These are phyloP conservation scores for Rhopalosiphum nymphaeae DNA, from an alignment of 2,888 invertebrate genomes.

Conservation along the genomic window DNA sequence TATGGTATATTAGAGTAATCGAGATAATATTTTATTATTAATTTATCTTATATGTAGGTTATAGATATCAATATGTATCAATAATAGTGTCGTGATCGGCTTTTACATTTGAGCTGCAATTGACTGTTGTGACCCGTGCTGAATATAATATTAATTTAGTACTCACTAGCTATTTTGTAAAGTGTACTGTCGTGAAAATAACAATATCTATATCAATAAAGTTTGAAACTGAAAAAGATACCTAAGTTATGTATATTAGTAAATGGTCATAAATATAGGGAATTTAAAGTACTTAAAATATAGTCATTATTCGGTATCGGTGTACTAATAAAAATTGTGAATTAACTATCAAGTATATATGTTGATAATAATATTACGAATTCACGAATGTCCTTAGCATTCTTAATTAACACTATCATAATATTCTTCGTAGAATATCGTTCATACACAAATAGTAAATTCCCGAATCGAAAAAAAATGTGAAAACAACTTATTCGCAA, in stretches of 20 bases:
- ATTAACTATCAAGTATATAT: neutral
- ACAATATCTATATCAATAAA: no score
- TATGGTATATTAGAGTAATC: neutral
- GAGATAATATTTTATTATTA: neutral
- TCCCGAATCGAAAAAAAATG: conserved; percentile 4
- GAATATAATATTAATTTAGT: neutral
- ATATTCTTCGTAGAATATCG: neutral
- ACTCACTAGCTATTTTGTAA: neutral
- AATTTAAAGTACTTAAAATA: no score
- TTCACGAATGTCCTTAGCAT: neutral
- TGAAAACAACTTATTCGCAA: neutral
- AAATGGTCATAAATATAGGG: no score
- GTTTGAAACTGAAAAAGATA: no score
- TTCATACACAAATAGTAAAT: neutral
- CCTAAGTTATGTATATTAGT: no score
- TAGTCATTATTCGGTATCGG: no score
- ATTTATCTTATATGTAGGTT: neutral
- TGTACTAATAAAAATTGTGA: neutral
- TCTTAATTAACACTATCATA: neutral
- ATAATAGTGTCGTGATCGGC: neutral
- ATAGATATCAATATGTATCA: neutral
- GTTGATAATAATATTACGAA: neutral
- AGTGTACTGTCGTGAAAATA: no score
- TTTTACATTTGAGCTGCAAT: neutral
- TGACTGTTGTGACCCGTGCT: neutral